These are phyloP conservation scores for Porphyrio hochstetteri DNA, from an alignment of 2,113 vertebrate genomes.

Conservation along the genomic window DNA sequence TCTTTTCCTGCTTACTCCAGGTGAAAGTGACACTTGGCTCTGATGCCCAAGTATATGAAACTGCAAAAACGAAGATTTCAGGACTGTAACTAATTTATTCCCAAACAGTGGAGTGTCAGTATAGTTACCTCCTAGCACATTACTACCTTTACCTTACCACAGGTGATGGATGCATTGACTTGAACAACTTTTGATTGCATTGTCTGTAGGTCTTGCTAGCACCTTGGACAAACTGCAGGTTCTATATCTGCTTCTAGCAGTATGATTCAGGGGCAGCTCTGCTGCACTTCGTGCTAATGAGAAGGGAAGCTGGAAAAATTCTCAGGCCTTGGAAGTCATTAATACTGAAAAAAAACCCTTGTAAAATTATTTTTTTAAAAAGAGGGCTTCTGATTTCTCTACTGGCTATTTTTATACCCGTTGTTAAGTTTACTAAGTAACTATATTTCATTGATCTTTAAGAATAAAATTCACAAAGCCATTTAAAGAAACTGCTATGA, in stretches of 20 bases:
- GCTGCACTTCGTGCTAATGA: background rate
- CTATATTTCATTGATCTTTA: slow-evolving; percentile 36
- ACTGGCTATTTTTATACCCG: slow-evolving; percentile 4
- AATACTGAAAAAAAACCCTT: background rate
- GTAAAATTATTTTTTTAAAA: background rate
- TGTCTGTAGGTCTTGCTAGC: background rate
- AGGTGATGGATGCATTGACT: background rate
- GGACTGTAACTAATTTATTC: background rate
- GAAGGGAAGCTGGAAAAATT: background rate
- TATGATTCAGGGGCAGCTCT: background rate
- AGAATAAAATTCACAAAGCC: slow-evolving; percentile 55
- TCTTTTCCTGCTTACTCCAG: background rate
- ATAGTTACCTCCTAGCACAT: background rate
- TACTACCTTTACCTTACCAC: background rate
- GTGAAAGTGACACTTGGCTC: background rate
- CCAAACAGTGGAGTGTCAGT: background rate
- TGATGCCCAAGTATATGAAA: background rate
- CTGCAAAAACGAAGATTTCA: background rate
- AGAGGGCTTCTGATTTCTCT: background rate
- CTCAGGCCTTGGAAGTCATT: background rate
- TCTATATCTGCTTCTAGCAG: background rate
- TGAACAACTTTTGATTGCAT: background rate
- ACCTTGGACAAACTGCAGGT: background rate
- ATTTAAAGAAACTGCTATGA: slow-evolving; percentile 59
- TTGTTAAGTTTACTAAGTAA: slow-evolving; percentile 47